phyloP scores from a whole-genome alignment of 2,113 vertebrate species.

The Oreotragus oreotragus region DNA sequence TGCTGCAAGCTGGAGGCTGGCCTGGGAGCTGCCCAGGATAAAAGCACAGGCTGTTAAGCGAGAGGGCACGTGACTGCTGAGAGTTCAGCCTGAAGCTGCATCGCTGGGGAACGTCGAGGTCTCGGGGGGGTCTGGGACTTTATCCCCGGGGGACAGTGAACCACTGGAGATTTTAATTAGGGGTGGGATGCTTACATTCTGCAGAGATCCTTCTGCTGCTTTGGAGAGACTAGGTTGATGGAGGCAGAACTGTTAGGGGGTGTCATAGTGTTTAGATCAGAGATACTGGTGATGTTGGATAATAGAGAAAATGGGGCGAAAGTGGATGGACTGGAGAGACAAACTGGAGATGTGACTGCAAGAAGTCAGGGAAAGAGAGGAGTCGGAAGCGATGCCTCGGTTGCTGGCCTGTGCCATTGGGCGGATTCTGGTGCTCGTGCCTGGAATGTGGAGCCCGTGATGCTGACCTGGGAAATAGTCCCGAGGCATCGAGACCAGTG shows the following conservation, averaged over 20 bases:
- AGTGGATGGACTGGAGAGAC: not conserved
- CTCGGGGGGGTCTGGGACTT: not conserved
- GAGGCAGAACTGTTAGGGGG: not conserved
- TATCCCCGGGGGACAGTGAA: not conserved
- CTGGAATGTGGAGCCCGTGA: not conserved
- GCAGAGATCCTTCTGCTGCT: not conserved
- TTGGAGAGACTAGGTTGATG: not conserved
- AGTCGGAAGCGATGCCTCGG: not conserved
- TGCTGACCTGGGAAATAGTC: not conserved
- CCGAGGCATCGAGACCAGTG: not conserved
- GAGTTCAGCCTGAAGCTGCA: not conserved
- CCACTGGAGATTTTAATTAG: not conserved
- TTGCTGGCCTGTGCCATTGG: not conserved
- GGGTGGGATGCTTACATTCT: not conserved
- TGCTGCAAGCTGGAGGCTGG: not conserved
- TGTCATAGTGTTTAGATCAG: not conserved
- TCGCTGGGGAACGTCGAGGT: rapidly evolving
- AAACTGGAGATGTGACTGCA: not conserved
- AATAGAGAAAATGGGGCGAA: not conserved
- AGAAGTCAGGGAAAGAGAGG: not conserved
- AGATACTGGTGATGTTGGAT: not conserved
- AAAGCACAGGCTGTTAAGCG: not conserved
- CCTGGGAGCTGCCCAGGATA: not conserved
- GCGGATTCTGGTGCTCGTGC: not conserved
- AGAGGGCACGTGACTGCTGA: not conserved